Evolutionary conservation across 2,888 invertebrate genomes (phyloP), one percentile per base, ranked within the genome.

Genomic region (Thecophora atra): DNA sequence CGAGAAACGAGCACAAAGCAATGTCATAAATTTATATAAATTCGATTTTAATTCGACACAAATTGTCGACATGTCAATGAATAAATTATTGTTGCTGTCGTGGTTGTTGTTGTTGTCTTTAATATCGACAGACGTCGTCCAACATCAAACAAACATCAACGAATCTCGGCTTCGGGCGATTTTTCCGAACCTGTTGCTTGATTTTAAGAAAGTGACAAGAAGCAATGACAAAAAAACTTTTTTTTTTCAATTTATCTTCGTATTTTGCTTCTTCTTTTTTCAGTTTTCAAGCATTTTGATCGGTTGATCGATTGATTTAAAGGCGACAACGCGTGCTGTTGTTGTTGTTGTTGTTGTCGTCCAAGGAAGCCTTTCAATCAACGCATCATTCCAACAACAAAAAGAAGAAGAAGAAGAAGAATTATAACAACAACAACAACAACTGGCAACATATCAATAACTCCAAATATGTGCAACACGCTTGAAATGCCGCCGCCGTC

Each of bases 391-490:
- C 52, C 70, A 56, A 58, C 47, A 62, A 26, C 30, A 47, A 26
- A 8, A 30, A 30, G 30, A 30, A 8, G 30, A 30, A 30, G 47
- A 65, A 42, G 24, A 28, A n/a, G 42, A 56, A 21, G 15, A 58
- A 19, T 58, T 8, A 37, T 37, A 56, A 21, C 44, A 56, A 68
- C 60, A 47, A 62, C 63, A 62, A 62, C 70, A 70, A 52, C 37
- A 63, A 65, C 65, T 69, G 69, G 30, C 66, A 80, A 80, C 81
- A 81, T 79, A 79, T 81, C 81, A 81, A 81, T 80, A 80, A 81
- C 80, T 79, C 80, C 78, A 78, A 78, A 81, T 80, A 78, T 78
- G 77, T 76, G 64, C 72, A 69, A 47, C 74, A 70, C 74, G 70
- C 72, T 63, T 74, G n/a, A n/a, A n/a, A n/a, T n/a, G n/a, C n/a